Base-by-base conservation (phyloP, 2,113 vertebrate species). In the Tragelaphus buxtoni region DNA sequence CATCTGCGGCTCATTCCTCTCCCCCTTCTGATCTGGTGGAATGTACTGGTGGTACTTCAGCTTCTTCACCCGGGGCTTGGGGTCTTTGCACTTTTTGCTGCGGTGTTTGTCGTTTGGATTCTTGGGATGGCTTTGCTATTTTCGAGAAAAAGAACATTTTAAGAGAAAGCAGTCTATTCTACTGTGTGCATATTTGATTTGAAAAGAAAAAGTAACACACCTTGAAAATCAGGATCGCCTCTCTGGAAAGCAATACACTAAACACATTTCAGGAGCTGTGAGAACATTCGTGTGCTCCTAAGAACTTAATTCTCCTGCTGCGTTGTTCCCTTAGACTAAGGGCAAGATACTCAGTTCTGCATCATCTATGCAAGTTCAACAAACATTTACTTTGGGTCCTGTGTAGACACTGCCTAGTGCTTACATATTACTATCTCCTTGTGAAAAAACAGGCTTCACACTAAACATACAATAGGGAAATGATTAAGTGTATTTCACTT, bases 21-120 rank as follows among this genome's bases (percentile, higher is more conserved):
- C 99, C 96, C 98, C 99, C 95, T 99, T 99, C 99, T 99, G 99
- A 98, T 99, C 99, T 2, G 99, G 99, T 18, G 99, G 99, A 93
- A 99, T 99, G 98, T 99, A 99, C 97, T 99, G 99, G 98, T 99
- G 99, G 97, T 99, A 99, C 97, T 99, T 99, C 4, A 99, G 91
- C 98, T 99, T 99, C 94, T 99, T 99, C 87, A 99, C 99, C 56
- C 99, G 98, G 24, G 99, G 98, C 96, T 99, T 99, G 49, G 99
- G 98, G 82, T 99, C 99, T 97, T 99, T 99, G 98, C 99, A 98
- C 98, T 99, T 99, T 98, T 99, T 99, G 98, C 99, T 99, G 91
- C 99, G 99, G 91, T 99, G 99, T 96, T 99, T 99, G 95, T 99
- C 99, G 0, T 98, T 99, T 1, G 99, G 98, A 42, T 98, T 98